A percentile compares a stretch with the other conserved stretches of the same genome.
These are phyloP conservation scores for Pristionchus exspectatus DNA, from an alignment of 2,888 invertebrate genomes.

Conservation along the genomic window DNA sequence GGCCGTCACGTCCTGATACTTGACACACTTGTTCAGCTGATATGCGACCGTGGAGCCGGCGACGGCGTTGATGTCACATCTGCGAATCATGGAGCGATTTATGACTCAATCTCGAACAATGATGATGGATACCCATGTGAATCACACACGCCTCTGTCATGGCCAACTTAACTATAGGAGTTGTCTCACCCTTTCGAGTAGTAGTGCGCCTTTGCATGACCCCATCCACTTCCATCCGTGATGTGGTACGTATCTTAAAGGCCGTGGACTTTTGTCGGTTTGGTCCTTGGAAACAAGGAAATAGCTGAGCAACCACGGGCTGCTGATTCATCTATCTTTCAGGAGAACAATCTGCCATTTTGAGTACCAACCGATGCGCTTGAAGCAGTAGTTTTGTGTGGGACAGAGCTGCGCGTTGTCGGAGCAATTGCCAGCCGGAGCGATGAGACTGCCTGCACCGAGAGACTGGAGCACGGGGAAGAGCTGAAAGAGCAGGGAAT, in stretches of 20 bases:
- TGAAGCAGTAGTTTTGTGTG: not conserved
- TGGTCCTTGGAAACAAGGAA: too few species aligned
- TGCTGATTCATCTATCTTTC: too few species aligned
- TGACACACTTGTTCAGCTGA: constrained; percentile 31
- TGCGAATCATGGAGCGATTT: too few species aligned
- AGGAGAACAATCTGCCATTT: too few species aligned
- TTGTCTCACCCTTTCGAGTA: constrained; percentile 5
- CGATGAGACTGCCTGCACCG: not conserved
- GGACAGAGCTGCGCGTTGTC: not conserved
- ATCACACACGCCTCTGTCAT: too few species aligned
- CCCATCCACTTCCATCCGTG: not conserved
- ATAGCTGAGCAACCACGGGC: too few species aligned
- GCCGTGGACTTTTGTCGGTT: not conserved
- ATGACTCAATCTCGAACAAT: too few species aligned
- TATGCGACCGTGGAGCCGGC: constrained; percentile 30
- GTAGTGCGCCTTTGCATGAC: not conserved
- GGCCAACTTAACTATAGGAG: too few species aligned
- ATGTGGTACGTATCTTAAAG: constrained; percentile 4
- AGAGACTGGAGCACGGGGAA: not conserved
- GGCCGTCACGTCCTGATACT: not conserved
- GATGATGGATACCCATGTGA: too few species aligned
- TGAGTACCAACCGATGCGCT: not conserved
- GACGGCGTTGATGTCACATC: constrained; percentile 26
- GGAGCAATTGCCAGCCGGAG: not conserved
- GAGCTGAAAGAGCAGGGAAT: not conserved